Evolutionary conservation across 1,140 invertebrate genomes (phyloP), one percentile per base, ranked within the genome.

Genomic region (Drosophila punjabiensis): DNA sequence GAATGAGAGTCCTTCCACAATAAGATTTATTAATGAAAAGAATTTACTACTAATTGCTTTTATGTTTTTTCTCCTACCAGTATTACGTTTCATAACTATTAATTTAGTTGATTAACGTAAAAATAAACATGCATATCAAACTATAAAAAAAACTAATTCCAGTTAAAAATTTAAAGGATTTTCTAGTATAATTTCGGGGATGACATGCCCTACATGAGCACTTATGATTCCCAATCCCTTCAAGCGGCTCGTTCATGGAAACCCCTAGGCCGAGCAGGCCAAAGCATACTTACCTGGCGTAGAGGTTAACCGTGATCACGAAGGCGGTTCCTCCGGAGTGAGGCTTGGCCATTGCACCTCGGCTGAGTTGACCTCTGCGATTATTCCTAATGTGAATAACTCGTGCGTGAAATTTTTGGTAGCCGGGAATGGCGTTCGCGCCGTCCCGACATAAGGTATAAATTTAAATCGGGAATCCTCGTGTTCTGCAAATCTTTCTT

Each of bases 271-370:
- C 5, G 45, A 65, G 66, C 43, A 0, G 30, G 16, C 35, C 0
- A 85, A 92, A 91, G 86, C 94, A 94, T 94, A 94, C 94, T 94
- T 94, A 94, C 94, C 94, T 94, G 94, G 93, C 93, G 93, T 93
- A 93, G 95, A 94, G 94, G 93, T 93, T 93, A 89, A 95, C 94
- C 94, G 92, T 95, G 95, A 95, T 95, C 95, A 95, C 59, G 79
- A 95, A 96, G 95, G 94, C 93, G 94, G 95, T 95, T 94, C 93
- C 94, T 94, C 94, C 94, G 94, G 94, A 94, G 93, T 79, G 95
- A 95, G 95, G 92, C 95, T 94, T 41, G 39, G 39, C 16, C 39
- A 41, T 41, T 41, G 39, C 39, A 93, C 92, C 63, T 64, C 90
- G 91, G 91, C 71, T 92, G 89, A 92, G 92, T 92, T 93, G 89